A percentile compares a stretch with the other conserved stretches of the same genome.
These are phyloP conservation scores for Lepidonotus clava DNA, from an alignment of 2,888 invertebrate species.

Conservation along the genomic window DNA sequence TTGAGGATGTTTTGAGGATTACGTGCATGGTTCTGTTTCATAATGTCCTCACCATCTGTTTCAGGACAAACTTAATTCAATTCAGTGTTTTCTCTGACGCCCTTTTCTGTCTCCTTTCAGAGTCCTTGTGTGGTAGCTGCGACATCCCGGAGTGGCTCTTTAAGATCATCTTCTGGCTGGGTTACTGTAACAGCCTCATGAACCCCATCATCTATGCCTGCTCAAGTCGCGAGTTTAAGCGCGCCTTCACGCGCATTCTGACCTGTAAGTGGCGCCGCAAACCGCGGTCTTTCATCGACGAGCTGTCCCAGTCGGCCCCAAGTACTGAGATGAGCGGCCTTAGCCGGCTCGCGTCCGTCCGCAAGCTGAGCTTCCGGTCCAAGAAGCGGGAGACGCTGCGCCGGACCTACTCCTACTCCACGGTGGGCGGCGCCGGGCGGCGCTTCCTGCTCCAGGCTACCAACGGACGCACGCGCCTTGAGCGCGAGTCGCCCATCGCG, in stretches of 20 bases:
- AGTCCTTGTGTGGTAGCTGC: constrained; percentile 81
- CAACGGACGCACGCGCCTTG: constrained; percentile 31
- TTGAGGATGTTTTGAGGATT: background rate
- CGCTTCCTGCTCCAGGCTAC: constrained; percentile 37
- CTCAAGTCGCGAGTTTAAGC: constrained; percentile 82
- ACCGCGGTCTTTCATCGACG: constrained; percentile 43
- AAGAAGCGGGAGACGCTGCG: background rate
- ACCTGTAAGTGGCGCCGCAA: constrained; percentile 68
- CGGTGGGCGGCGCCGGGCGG: constrained; percentile 15
- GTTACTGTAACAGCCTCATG: constrained; percentile 83
- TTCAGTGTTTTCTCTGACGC: background rate
- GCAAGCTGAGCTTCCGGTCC: constrained; percentile 11
- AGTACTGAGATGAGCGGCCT: constrained; percentile 53
- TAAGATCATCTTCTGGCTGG: constrained; percentile 86
- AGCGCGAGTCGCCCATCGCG: constrained; percentile 53
- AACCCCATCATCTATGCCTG: constrained; percentile 86
- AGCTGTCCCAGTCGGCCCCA: background rate
- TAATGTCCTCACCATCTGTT: too few species aligned
- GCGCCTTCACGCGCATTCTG: constrained; percentile 81
- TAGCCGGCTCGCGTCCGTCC: background rate
- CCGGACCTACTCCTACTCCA: background rate
- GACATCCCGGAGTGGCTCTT: constrained; percentile 81
- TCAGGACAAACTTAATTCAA: too few species aligned
- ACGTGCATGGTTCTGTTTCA: background rate
- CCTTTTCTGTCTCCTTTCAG: constrained; percentile 74